Conservation (phyloP, 2,888 invertebrate species). For the Dicyrtoma fusca region DNA sequence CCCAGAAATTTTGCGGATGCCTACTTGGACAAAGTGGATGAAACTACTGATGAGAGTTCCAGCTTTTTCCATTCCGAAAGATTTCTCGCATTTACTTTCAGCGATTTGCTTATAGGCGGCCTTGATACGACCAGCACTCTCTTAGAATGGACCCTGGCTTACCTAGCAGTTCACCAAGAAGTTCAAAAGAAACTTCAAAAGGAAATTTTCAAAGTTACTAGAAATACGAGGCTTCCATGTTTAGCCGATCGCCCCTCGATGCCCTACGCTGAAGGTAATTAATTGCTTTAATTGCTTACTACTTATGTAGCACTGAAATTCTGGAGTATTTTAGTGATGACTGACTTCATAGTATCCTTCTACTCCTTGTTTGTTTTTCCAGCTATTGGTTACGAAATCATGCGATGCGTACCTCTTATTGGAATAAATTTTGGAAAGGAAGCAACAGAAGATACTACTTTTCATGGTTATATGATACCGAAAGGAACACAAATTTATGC, state of each 20-base stretch:
- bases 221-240: neutral
- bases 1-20: no score
- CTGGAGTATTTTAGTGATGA: no score
- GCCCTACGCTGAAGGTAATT: neutral
- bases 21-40: no score
- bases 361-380: no score
- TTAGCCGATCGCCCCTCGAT: neutral
- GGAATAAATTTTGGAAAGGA: neutral
- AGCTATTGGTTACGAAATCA: neutral
- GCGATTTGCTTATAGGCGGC: neutral
- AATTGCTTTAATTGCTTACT: no score
- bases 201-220: neutral
- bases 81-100: no score
- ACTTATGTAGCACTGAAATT: no score
- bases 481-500: neutral
- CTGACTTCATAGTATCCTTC: no score
- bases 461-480: neutral
- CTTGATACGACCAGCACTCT: neutral
- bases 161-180: neutral
- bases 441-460: neutral
- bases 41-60: no score
- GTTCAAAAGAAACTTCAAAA: neutral
- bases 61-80: no score
- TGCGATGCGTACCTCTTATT: neutral
- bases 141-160: neutral